A percentile compares a stretch with the other conserved stretches of the same genome.
Evolutionary conservation across 2,113 vertebrate species (phyloP).

Genomic region (Ceratotherium simum): DNA sequence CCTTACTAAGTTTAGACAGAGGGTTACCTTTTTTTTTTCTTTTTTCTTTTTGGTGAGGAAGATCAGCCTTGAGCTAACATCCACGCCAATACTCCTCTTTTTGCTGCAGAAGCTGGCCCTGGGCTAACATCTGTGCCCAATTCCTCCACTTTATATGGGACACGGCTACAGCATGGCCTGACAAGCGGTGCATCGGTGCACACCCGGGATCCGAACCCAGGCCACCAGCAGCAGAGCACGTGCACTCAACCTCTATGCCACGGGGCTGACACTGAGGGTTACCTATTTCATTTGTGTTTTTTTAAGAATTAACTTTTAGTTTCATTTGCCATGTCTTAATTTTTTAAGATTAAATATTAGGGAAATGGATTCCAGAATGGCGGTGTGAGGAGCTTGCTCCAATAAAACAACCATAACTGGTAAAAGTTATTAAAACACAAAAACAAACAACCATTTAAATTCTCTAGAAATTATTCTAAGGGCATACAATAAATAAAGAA

Average conservation of each 20-base stretch:
- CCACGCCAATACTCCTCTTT: no score
- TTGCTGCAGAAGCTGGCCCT: no score
- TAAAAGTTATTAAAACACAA: neutral
- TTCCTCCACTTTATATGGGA: no score
- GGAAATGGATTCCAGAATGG: neutral
- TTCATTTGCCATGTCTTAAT: neutral
- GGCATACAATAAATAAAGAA: neutral
- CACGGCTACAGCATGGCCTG: no score
- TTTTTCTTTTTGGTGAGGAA: no score
- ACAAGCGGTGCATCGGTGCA: no score
- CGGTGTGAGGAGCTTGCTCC: neutral
- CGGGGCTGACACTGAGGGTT: neutral
- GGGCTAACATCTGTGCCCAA: no score
- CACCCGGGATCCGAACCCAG: no score
- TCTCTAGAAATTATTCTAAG: slow-evolving; percentile 16
- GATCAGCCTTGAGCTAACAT: no score
- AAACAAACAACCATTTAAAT: neutral
- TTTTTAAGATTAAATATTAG: neutral
- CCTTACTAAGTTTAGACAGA: neutral
- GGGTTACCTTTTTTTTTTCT: no score
- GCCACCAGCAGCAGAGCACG: no score
- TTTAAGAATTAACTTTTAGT: neutral
- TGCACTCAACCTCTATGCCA: no score
- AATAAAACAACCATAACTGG: neutral
- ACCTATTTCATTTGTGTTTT: neutral